Evolutionary conservation across 1,140 invertebrate species (phyloP).

Genomic region (Brachionus manjavacas): DNA sequence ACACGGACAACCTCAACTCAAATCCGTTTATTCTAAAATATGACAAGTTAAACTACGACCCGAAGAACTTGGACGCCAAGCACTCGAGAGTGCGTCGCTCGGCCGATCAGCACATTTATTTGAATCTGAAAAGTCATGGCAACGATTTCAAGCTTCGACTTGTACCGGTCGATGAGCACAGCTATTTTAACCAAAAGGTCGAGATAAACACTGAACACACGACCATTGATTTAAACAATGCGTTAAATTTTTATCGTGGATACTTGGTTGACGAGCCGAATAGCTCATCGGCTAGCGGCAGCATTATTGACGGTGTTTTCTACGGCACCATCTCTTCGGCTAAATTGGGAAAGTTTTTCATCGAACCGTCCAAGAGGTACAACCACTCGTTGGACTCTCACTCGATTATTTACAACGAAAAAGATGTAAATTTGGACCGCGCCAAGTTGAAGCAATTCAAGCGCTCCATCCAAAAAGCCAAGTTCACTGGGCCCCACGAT

Average conservation of each 20-base stretch:
- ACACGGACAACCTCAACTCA: background rate
- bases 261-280: constrained; percentile 15
- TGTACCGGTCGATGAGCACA: background rate
- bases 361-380: background rate
- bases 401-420: constrained; percentile 31
- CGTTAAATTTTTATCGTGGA: constrained; percentile 16
- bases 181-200: background rate
- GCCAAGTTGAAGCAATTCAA: background rate
- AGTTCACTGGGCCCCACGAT: background rate
- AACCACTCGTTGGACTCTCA: constrained; percentile 3
- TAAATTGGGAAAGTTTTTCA: constrained; percentile 29
- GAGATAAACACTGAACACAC: background rate
- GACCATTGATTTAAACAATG: background rate
- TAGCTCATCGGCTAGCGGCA: constrained; percentile 25
- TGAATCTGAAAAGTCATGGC: constrained; percentile 10
- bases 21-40: constrained; percentile 23
- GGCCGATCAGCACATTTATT: background rate
- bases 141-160: background rate
- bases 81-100: background rate
- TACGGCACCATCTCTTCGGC: constrained; percentile 18
- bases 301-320: constrained; percentile 36
- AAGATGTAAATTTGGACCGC: background rate
- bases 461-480: background rate
- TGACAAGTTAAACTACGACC: constrained; percentile 20
- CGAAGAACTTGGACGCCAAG: background rate